phyloP scores from a whole-genome alignment of 2,113 vertebrate species.

The Anthoscopus minutus region DNA sequence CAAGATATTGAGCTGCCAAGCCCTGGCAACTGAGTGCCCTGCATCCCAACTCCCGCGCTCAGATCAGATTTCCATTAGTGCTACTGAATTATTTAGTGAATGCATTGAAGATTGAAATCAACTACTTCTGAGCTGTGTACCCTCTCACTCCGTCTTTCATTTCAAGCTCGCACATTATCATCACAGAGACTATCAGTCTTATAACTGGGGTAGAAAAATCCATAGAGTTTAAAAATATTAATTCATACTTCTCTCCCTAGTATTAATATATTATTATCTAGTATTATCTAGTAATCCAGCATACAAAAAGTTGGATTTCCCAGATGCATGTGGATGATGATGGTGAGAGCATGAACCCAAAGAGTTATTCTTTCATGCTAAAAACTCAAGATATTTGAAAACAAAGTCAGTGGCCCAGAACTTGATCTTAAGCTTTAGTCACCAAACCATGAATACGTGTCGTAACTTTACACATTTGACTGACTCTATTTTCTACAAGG shows the following conservation, averaged over 20 bases:
- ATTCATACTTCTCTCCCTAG: neutral
- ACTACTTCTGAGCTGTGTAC: neutral
- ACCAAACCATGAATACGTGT: neutral
- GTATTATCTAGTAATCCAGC: neutral
- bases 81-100: constrained; percentile 76
- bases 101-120: constrained; percentile 36
- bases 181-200: neutral
- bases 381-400: neutral
- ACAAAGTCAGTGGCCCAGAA: neutral
- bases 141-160: constrained; percentile 5
- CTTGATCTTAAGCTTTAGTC: neutral
- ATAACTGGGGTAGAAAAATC: neutral
- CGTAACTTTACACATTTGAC: constrained; percentile 21
- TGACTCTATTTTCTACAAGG: constrained; percentile 27
- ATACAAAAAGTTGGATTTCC: neutral
- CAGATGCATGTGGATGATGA: neutral
- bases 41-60: neutral
- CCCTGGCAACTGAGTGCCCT: constrained; percentile 6
- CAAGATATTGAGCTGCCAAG: constrained; percentile 37
- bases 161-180: neutral
- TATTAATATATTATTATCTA: too few species aligned
- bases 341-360: neutral
- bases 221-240: neutral
- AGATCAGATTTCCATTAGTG: constrained; percentile 71
- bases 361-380: neutral